Evolutionary conservation across 2,797 vertebrate genomes (phyloP).

Genomic region (Macrochelys suwanniensis): DNA sequence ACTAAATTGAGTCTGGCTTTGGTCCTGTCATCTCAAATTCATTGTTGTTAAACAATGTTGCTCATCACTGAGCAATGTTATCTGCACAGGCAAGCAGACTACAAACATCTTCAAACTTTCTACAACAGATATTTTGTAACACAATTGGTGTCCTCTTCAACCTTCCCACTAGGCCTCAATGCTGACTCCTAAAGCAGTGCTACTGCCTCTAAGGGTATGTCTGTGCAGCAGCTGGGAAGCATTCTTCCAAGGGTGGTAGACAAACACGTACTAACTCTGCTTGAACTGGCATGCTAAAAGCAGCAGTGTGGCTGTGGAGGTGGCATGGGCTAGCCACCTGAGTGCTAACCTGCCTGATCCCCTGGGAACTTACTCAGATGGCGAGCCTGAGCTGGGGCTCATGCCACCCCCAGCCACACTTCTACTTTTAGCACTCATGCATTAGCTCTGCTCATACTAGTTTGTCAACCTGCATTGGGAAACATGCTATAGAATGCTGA

Average conservation of each 20-base stretch:
- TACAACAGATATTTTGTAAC: not conserved
- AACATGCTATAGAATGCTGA: not conserved
- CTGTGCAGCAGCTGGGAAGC: not conserved
- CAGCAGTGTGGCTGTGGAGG: not conserved
- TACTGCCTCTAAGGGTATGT: not conserved
- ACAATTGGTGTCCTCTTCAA: not conserved
- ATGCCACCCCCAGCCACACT: not conserved
- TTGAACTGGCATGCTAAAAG: not conserved
- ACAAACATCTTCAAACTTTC: not conserved
- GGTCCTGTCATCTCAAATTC: not conserved
- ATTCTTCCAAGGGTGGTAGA: not conserved
- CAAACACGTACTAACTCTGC: not conserved
- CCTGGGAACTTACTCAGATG: not conserved
- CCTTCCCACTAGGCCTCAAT: not conserved
- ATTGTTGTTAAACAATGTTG: not conserved
- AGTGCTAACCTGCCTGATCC: not conserved
- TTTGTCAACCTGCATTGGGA: not conserved
- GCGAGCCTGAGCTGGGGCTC: not conserved
- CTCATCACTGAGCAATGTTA: slow-evolving; percentile 10
- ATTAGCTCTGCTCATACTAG: too few relatives aligned
- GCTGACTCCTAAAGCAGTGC: not conserved
- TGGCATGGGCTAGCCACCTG: not conserved
- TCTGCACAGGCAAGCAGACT: not conserved
- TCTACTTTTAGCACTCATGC: not conserved
- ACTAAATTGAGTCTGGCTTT: not conserved